A percentile compares a stretch with the other conserved stretches of the same genome.
Evolutionary conservation across 2,888 invertebrate species (phyloP).

Genomic region (Cacoxenus indagator): DNA sequence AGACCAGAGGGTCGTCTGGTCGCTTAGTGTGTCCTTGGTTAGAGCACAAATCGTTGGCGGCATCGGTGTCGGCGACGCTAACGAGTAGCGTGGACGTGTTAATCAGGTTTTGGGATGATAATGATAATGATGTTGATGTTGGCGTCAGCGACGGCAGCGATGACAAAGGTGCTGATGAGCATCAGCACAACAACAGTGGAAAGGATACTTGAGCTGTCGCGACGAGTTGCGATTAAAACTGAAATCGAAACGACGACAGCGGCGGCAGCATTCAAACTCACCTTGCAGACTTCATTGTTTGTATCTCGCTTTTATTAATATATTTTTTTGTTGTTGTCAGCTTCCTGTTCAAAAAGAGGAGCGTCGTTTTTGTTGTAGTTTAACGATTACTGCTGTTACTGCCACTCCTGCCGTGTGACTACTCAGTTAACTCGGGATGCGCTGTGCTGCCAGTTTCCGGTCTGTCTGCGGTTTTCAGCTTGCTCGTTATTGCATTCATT

Average conservation of each 20-base stretch:
- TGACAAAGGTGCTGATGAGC: background rate
- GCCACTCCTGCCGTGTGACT: background rate
- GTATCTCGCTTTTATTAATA: background rate
- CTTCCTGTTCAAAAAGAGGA: background rate
- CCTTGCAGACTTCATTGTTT: background rate
- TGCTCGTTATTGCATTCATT: background rate
- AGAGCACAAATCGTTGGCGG: background rate
- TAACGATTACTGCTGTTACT: background rate
- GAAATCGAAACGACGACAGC: constrained; percentile 15
- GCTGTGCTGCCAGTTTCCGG: constrained; percentile 4
- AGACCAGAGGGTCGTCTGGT: background rate
- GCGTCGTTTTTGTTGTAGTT: background rate
- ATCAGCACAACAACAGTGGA: background rate
- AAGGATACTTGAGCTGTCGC: constrained; percentile 19
- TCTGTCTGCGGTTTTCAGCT: constrained; percentile 17
- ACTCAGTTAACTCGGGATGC: background rate
- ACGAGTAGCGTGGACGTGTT: background rate
- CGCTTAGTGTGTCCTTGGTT: constrained; percentile 4
- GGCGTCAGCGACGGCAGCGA: background rate
- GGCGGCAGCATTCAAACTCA: background rate
- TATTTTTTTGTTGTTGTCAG: too few species aligned
- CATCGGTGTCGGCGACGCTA: background rate
- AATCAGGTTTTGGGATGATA: too few species aligned
- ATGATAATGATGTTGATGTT: background rate
- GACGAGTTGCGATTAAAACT: constrained; percentile 4